Evolutionary conservation across 2,113 vertebrate species (phyloP).

Genomic region (Turdus rufiventris): DNA sequence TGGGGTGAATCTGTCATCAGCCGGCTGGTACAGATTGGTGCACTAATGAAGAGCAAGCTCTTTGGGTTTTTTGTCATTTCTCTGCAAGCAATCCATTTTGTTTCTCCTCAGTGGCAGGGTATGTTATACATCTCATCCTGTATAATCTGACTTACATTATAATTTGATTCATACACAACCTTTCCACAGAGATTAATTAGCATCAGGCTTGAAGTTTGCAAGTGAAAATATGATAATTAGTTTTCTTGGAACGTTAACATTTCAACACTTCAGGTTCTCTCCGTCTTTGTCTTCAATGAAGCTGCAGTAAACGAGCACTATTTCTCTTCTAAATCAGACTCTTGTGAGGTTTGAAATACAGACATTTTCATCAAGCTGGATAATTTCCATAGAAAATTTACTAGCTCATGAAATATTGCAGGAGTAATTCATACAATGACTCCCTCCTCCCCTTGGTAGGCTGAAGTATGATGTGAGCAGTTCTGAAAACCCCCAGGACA

Average conservation of each 20-base stretch:
- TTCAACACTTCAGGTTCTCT: slow-evolving; percentile 42
- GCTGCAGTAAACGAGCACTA: slow-evolving; percentile 61
- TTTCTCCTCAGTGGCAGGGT: slow-evolving; percentile 21
- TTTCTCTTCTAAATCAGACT: slow-evolving; percentile 64
- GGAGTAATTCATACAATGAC: slow-evolving; percentile 21
- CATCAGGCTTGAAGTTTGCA: slow-evolving; percentile 59
- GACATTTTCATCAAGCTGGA: slow-evolving; percentile 57
- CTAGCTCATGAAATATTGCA: slow-evolving; percentile 59
- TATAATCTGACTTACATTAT: slow-evolving; percentile 61
- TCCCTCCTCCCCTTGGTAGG: slow-evolving; percentile 14
- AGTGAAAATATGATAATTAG: slow-evolving; percentile 67
- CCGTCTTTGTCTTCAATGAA: slow-evolving; percentile 57
- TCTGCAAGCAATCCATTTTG: slow-evolving; percentile 32
- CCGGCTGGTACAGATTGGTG: slow-evolving; percentile 66
- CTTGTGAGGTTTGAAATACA: slow-evolving; percentile 60
- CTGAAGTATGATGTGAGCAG: slow-evolving; percentile 39
- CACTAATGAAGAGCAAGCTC: slow-evolving; percentile 73
- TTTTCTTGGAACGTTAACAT: slow-evolving; percentile 44
- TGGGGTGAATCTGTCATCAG: slow-evolving; percentile 77
- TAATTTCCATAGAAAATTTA: slow-evolving; percentile 63
- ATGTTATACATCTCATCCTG: slow-evolving; percentile 33
- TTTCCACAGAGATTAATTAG: slow-evolving; percentile 67
- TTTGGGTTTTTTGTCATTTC: slow-evolving; percentile 14
- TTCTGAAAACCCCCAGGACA: slow-evolving; percentile 37
- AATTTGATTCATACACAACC: slow-evolving; percentile 53